Evolutionary conservation across 2,888 invertebrate genomes (phyloP).

Genomic region (Mythimna ferrago): DNA sequence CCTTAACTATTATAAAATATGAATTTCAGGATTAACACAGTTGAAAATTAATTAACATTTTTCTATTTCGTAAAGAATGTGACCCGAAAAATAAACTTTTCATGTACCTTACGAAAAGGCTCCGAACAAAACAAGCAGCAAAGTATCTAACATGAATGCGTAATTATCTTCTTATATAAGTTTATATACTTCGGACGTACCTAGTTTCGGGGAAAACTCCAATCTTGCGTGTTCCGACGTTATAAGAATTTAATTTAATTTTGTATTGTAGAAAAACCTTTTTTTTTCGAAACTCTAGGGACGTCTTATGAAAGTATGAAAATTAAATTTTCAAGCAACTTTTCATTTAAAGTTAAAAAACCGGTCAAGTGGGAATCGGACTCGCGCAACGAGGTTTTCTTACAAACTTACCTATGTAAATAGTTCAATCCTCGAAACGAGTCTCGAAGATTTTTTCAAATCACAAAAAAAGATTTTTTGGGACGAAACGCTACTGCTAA

Average conservation of each 20-base stretch:
- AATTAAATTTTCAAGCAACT: not conserved
- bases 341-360: not conserved
- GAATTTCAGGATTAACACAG: not conserved
- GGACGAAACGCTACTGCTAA: too few relatives aligned
- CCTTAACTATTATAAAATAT: too few relatives aligned
- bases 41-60: not conserved
- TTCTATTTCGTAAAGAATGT: conserved; percentile 8
- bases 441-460: too few relatives aligned
- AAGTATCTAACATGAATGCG: conserved; percentile 37
- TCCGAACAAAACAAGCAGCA: conserved; percentile 19
- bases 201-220: conserved; percentile 21
- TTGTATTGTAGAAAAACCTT: not conserved
- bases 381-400: too few relatives aligned
- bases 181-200: conserved; percentile 17
- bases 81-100: conserved; percentile 2
- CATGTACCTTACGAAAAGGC: not conserved
- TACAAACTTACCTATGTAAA: too few relatives aligned
- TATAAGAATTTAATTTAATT: conserved; percentile 27
- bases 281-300: not conserved
- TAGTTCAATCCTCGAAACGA: too few relatives aligned
- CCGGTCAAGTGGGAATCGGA: too few relatives aligned
- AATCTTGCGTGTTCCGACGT: conserved; percentile 2
- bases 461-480: too few relatives aligned
- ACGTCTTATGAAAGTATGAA: conserved; percentile 4
- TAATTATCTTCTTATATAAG: conserved; percentile 36